Conservation (phyloP, 2,888 invertebrate species). For the Stictocephala bisonia region DNA sequence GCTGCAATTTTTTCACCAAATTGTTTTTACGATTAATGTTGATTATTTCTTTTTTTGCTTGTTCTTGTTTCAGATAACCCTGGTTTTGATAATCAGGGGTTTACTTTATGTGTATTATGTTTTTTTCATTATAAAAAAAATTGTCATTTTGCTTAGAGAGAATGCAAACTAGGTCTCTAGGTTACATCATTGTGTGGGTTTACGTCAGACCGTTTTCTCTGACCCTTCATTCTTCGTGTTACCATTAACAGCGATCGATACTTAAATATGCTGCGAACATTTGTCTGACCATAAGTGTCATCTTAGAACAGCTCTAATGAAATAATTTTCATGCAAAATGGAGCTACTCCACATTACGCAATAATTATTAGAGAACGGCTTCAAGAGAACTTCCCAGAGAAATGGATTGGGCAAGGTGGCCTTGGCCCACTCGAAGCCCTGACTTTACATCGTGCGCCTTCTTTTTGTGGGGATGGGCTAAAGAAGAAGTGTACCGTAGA, state of each 20-base stretch:
- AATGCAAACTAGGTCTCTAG: conserved; percentile 18
- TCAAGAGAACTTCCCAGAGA: not conserved
- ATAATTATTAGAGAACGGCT: not conserved
- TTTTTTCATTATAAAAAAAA: no score
- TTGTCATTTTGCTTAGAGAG: conserved; percentile 6
- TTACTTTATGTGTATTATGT: no score
- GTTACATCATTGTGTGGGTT: conserved; percentile 17
- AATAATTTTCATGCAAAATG: conserved; percentile 22
- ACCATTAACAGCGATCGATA: not conserved
- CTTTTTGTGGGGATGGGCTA: no score
- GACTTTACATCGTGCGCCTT: conserved; percentile 1
- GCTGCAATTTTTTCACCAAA: no score
- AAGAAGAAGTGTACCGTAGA: no score
- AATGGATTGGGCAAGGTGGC: conserved; percentile 19
- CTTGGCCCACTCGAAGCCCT: not conserved
- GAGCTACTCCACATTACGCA: conserved; percentile 1
- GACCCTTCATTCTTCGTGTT: conserved; percentile 11
- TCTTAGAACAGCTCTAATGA: not conserved
- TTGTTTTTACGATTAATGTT: no score
- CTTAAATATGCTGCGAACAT: conserved; percentile 15
- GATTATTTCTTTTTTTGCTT: no score
- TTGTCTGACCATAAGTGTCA: conserved; percentile 9
- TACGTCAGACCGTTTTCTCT: conserved; percentile 1
- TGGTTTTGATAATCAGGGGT: no score
- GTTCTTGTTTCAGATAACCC: no score